Evolutionary conservation across 2,888 invertebrate genomes (phyloP).

Genomic region (Diplolepis rosae): DNA sequence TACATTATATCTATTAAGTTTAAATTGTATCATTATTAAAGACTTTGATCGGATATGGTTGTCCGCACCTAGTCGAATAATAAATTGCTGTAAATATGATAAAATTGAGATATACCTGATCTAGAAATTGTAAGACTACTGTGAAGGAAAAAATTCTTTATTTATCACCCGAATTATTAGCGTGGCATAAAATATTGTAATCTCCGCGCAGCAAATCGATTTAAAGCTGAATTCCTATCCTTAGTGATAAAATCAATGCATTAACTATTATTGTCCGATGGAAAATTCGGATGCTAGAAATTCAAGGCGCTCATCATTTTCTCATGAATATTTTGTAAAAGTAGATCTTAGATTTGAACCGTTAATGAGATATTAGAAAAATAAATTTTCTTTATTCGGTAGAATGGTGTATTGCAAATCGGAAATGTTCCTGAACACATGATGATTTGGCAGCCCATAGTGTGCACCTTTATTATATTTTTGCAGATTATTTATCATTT

Average conservation of each 20-base stretch:
- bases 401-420: background rate
- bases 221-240: slow-evolving; percentile 15
- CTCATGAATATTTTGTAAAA: background rate
- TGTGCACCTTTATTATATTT: slow-evolving; percentile 19
- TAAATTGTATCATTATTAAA: slow-evolving; percentile 36
- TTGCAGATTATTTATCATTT: slow-evolving; percentile 29
- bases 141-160: slow-evolving; percentile 14
- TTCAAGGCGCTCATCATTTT: background rate
- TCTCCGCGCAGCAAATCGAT: no score
- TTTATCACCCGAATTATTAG: slow-evolving; percentile 28
- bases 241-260: slow-evolving; percentile 27
- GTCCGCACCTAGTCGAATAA: slow-evolving; percentile 45
- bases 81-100: slow-evolving; percentile 60
- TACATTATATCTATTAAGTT: slow-evolving; percentile 42
- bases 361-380: background rate
- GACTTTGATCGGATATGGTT: slow-evolving; percentile 35
- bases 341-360: background rate
- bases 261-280: slow-evolving; percentile 28
- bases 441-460: background rate
- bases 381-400: background rate
- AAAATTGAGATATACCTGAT: slow-evolving; percentile 47
- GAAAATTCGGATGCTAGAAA: background rate
- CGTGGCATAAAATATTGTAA: no score
- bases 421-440: slow-evolving; percentile 26
- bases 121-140: slow-evolving; percentile 25